phyloP scores from a whole-genome alignment of 2,888 invertebrate species.

The Mythimna ferrago region DNA sequence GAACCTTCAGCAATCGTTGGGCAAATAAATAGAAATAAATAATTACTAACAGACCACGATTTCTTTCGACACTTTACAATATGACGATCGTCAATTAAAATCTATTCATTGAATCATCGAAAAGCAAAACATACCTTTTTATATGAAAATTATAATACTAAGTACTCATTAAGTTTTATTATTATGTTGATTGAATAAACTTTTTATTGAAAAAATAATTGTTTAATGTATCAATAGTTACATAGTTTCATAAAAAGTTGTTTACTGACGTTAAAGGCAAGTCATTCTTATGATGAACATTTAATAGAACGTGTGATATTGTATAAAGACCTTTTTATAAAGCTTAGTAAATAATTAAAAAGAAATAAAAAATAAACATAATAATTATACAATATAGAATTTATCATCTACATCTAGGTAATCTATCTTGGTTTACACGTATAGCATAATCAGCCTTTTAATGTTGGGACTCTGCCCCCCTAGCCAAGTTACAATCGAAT shows the following conservation, averaged over 20 bases:
- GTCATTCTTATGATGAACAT: constrained; percentile 25
- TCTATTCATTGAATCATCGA: constrained; percentile 3
- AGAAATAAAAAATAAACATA: too few species aligned
- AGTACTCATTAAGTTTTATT: background rate
- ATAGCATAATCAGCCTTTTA: too few species aligned
- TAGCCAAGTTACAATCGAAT: too few species aligned
- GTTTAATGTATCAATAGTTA: constrained; percentile 2
- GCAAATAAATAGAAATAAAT: constrained; percentile 28
- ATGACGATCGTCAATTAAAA: constrained; percentile 24
- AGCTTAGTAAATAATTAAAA: too few species aligned
- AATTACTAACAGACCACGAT: constrained; percentile 7
- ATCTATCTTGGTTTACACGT: too few species aligned
- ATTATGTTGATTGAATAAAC: background rate
- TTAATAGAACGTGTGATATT: background rate
- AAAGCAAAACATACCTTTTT: background rate
- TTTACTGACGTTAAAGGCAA: constrained; percentile 7
- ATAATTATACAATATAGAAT: too few species aligned
- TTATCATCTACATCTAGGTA: too few species aligned
- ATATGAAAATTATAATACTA: background rate
- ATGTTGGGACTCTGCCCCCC: too few species aligned
- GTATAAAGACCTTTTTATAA: background rate
- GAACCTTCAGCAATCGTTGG: constrained; percentile 27
- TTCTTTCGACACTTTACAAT: constrained; percentile 19
- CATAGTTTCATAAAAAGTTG: constrained; percentile 16
- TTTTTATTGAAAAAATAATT: constrained; percentile 3